Conservation (phyloP, 1,140 invertebrate genomes). For the Reticulitermes speratus region DNA sequence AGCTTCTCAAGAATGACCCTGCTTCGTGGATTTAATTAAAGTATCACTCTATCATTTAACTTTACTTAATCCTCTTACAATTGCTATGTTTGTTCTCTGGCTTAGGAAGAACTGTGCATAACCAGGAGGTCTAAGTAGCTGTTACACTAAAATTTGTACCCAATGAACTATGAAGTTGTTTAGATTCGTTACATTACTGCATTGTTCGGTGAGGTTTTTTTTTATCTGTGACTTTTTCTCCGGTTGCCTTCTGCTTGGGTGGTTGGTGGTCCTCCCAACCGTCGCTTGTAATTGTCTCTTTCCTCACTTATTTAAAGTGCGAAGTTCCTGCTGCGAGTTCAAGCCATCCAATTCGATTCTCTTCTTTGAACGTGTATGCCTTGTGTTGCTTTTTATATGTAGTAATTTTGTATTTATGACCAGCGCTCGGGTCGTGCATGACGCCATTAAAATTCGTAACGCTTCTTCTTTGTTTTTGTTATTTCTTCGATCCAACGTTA, state of each 20-base stretch:
- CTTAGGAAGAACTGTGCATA: neutral
- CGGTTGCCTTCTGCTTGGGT: conserved; percentile 15
- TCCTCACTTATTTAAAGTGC: conserved; percentile 8
- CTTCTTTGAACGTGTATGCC: neutral
- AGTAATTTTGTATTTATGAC: conserved; percentile 1
- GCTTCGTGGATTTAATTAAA: no score
- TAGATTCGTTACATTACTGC: neutral
- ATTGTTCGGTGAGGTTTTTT: neutral
- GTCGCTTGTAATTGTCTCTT: conserved; percentile 15
- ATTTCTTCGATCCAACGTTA: neutral
- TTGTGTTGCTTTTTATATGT: conserved; percentile 1
- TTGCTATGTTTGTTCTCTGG: no score
- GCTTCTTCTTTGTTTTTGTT: neutral
- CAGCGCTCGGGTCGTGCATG: conserved; percentile 16
- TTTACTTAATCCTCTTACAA: no score
- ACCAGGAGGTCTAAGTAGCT: neutral
- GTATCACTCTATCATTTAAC: no score
- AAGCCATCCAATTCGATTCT: neutral
- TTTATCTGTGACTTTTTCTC: neutral
- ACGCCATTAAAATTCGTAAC: conserved; percentile 24
- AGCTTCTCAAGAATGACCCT: no score
- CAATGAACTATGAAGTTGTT: conserved; percentile 8
- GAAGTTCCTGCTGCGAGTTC: neutral
- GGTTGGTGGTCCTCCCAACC: neutral
- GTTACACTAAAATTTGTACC: conserved; percentile 12